Evolutionary conservation across 1,140 invertebrate genomes (phyloP).

Genomic region (Paralvinella palmiformis): DNA sequence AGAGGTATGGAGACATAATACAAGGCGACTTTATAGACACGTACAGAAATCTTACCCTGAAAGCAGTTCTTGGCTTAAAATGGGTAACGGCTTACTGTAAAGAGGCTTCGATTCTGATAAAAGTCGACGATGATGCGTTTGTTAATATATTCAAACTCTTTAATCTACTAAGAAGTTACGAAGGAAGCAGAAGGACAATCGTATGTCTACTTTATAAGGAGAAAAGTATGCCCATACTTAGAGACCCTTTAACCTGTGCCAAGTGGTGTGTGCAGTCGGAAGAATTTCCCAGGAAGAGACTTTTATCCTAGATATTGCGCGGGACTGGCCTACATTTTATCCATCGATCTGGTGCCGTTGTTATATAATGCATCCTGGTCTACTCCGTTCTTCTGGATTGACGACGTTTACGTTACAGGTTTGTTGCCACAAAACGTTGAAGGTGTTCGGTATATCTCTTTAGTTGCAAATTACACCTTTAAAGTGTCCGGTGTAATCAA

Average conservation of each 20-base stretch:
- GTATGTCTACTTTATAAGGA: background rate
- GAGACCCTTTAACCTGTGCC: background rate
- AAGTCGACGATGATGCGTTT: slow-evolving; percentile 56
- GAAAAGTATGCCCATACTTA: background rate
- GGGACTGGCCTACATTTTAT: slow-evolving; percentile 48
- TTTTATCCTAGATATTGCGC: slow-evolving; percentile 51
- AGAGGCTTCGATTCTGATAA: slow-evolving; percentile 54
- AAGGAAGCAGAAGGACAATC: background rate
- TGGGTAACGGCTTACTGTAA: slow-evolving; percentile 65
- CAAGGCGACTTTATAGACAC: slow-evolving; percentile 72
- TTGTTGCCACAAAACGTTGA: slow-evolving; percentile 32
- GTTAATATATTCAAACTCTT: slow-evolving; percentile 46
- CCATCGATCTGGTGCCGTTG: slow-evolving; percentile 38
- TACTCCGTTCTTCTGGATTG: slow-evolving; percentile 48
- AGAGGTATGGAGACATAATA: slow-evolving; percentile 63
- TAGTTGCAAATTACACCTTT: too few relatives aligned
- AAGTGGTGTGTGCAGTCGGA: slow-evolving; percentile 50
- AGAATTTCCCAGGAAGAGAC: slow-evolving; percentile 39
- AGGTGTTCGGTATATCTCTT: slow-evolving; percentile 6
- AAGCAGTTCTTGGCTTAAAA: slow-evolving; percentile 77
- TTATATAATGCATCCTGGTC: slow-evolving; percentile 37
- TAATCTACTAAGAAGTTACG: slow-evolving; percentile 8
- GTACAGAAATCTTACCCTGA: slow-evolving; percentile 81
- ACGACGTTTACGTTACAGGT: slow-evolving; percentile 50
- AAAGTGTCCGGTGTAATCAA: too few relatives aligned